Conservation (phyloP, 2,797 vertebrate species). For the Lacerta viridis region DNA sequence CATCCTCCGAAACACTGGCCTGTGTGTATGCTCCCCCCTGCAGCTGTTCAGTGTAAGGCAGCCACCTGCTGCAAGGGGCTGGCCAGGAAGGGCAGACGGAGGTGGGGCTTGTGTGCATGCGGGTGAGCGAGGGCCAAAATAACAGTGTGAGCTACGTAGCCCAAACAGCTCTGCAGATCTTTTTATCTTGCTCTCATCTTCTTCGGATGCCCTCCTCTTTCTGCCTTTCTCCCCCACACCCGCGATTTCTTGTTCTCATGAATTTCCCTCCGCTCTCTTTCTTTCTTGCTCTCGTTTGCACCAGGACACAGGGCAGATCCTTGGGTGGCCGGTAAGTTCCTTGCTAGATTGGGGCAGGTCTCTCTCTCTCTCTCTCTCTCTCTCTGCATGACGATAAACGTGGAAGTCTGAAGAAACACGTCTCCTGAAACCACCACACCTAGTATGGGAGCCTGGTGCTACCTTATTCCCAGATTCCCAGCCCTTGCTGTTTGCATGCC, state of each 20-base stretch:
- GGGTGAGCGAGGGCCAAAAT: background rate
- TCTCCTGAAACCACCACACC: no score
- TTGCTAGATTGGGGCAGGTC: background rate
- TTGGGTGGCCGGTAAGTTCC: conserved; percentile 49
- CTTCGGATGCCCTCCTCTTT: background rate
- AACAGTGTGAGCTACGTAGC: conserved; percentile 9
- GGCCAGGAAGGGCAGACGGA: background rate
- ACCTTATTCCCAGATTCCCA: background rate
- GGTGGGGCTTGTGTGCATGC: background rate
- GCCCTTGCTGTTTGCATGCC: background rate
- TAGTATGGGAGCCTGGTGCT: background rate
- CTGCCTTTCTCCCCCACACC: background rate
- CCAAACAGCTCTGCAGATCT: background rate
- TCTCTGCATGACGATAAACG: background rate
- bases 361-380: no score
- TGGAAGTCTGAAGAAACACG: background rate
- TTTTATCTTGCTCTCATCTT: background rate
- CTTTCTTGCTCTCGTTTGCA: conserved; percentile 27
- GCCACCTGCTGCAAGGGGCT: conserved; percentile 30
- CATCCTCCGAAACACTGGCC: background rate
- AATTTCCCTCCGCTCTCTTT: conserved; percentile 34
- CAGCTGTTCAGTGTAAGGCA: conserved; percentile 34
- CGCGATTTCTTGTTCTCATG: conserved; percentile 2
- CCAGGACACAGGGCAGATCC: conserved; percentile 32
- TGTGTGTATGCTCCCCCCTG: background rate